Evolutionary conservation across 2,113 vertebrate genomes (phyloP), one percentile per base, ranked within the genome.

Genomic region (Australoheros scitulus): DNA sequence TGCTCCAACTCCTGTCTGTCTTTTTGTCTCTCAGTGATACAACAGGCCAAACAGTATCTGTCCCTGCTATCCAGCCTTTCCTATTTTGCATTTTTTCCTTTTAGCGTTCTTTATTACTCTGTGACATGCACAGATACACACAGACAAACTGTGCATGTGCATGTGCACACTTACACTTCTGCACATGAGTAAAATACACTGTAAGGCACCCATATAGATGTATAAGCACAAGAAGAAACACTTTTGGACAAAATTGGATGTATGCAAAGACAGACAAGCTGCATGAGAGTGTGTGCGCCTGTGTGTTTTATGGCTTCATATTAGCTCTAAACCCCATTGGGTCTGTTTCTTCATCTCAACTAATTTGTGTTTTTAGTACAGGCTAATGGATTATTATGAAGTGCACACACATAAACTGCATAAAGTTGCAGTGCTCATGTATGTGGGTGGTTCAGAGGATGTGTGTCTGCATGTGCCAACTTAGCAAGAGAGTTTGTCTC

Each of bases 351-450:
- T 82, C 74, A 79, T 82, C 81, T 80, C 78, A 82, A 88, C 83
- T 89, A 87, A 88, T 91, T 84, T 85, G 47, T 77, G 65, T 86
- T 83, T 90, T 87, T 91, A 90, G 76, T 65, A 87, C 79, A 61
- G 81, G 74, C 87, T 60, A 87, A 87, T 85, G 77, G 83, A 52
- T 80, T 63, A 75, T 87, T 87, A 82, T 57, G 70, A 87, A 65
- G 61, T 41, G n/a, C 58, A 70, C 17, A 75, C 70, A 84, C 70
- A 77, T 26, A 61, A 64, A 77, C 43, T 52, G 41, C 61, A 83
- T 20, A 60, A n/a, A 76, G 80, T 65, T 55, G 68, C 6, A 22
- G 29, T 8, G 70, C 64, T 60, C 36, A 4, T 26, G 13, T 43
- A 58, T 63, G 38, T 64, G 65, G 47, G 76, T 52, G 22, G 65